phyloP scores from a whole-genome alignment of 1,140 invertebrate species.

The Charaxes varanes region DNA sequence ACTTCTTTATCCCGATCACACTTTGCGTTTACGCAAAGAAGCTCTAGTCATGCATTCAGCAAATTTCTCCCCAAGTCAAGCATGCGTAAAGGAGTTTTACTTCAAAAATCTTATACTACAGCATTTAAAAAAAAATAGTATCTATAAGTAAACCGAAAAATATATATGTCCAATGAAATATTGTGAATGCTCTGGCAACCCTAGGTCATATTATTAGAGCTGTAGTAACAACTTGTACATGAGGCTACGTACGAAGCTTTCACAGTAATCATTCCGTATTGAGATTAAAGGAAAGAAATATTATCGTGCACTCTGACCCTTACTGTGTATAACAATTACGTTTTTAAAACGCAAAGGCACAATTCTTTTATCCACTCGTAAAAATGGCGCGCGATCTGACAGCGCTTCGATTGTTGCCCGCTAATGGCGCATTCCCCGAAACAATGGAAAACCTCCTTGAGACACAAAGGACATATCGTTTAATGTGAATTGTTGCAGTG shows the following conservation, averaged over 20 bases:
- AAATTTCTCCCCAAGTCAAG: too few species aligned
- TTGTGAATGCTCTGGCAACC: too few species aligned
- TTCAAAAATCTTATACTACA: too few species aligned
- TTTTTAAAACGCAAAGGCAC: conserved; percentile 30
- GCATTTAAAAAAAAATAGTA: too few species aligned
- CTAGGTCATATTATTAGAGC: background rate
- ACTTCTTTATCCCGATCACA: too few species aligned
- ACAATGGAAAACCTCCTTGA: conserved; percentile 56
- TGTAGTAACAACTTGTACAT: background rate
- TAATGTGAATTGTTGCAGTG: conserved; percentile 52
- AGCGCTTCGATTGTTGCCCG: conserved; percentile 51
- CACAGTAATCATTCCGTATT: conserved; percentile 1
- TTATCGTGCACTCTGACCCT: conserved; percentile 11
- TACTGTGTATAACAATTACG: conserved; percentile 23
- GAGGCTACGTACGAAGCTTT: conserved; percentile 1
- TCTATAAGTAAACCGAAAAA: too few species aligned
- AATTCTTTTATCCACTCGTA: conserved; percentile 42
- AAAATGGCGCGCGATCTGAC: conserved; percentile 56
- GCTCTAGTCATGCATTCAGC: too few species aligned
- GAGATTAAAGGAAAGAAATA: background rate
- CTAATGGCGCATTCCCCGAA: conserved; percentile 55
- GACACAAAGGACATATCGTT: conserved; percentile 57
- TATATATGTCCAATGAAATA: too few species aligned
- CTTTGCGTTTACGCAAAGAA: too few species aligned
- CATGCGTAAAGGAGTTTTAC: too few species aligned